phyloP scores from a whole-genome alignment of 1,140 invertebrate genomes.

The Penaeus indicus region DNA sequence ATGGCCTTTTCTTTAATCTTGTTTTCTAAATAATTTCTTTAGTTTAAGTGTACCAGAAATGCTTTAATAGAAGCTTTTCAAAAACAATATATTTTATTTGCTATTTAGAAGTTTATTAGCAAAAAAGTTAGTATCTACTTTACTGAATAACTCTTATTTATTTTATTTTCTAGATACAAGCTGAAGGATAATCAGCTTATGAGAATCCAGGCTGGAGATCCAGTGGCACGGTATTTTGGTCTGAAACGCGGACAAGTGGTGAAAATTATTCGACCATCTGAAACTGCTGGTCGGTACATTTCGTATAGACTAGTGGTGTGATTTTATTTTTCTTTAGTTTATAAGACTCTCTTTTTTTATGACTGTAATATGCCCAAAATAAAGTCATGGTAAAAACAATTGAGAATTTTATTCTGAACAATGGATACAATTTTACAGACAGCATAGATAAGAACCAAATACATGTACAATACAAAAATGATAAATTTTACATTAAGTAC shows the following conservation, averaged over 20 bases:
- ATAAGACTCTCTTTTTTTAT: background rate
- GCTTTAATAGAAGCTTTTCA: too few species aligned
- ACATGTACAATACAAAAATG: constrained; percentile 30
- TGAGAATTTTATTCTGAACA: constrained; percentile 52
- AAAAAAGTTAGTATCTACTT: too few species aligned
- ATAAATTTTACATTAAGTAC: constrained; percentile 48
- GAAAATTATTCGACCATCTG: constrained; percentile 97
- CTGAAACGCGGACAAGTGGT: constrained; percentile 93
- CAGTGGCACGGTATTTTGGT: constrained; percentile 97
- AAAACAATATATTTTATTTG: too few species aligned
- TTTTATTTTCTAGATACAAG: constrained; percentile 75
- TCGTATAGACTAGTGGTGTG: constrained; percentile 90
- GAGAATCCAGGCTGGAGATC: constrained; percentile 98
- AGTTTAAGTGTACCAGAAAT: too few species aligned
- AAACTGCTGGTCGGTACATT: constrained; percentile 98
- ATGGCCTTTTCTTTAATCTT: too few species aligned
- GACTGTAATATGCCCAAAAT: background rate
- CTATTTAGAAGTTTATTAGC: too few species aligned
- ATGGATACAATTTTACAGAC: constrained; percentile 58
- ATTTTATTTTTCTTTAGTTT: background rate
- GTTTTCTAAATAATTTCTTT: background rate
- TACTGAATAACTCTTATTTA: too few species aligned
- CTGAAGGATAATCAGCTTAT: constrained; percentile 99
- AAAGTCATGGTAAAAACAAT: constrained; percentile 41
- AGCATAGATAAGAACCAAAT: constrained; percentile 48